Evolutionary conservation across 1,140 invertebrate genomes (phyloP).

Genomic region (Microplitis demolitor): DNA sequence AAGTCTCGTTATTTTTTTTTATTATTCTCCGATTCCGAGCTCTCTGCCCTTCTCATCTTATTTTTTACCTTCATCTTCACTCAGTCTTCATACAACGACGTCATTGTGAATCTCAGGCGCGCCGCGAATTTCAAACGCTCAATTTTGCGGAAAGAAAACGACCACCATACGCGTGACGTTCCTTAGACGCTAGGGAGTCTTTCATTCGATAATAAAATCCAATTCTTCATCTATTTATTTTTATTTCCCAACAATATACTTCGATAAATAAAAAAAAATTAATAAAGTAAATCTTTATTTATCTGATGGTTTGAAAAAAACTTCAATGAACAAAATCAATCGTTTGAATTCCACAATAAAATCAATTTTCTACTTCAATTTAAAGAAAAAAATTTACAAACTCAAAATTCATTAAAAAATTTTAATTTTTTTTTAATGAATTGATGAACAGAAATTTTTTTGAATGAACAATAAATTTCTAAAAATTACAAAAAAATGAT

Average conservation of each 20-base stretch:
- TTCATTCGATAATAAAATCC: constrained; percentile 6
- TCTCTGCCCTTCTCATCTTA: neutral
- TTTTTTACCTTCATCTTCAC: neutral
- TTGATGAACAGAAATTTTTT: too few relatives aligned
- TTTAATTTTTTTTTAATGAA: too few relatives aligned
- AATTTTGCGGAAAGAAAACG: constrained; percentile 18
- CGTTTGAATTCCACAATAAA: too few relatives aligned
- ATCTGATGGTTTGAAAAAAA: neutral
- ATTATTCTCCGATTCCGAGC: neutral
- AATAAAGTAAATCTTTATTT: neutral
- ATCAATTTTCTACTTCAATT: too few relatives aligned
- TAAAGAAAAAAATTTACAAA: too few relatives aligned
- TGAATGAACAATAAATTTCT: too few relatives aligned
- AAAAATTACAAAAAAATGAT: too few relatives aligned
- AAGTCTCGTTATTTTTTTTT: neutral
- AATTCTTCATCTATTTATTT: neutral
- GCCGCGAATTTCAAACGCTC: constrained; percentile 15
- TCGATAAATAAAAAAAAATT: neutral
- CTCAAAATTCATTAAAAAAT: too few relatives aligned
- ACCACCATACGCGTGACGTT: constrained; percentile 2
- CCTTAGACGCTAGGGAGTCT: neutral
- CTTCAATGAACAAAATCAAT: too few relatives aligned
- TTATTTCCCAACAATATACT: neutral
- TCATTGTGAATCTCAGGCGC: constrained; percentile 18
- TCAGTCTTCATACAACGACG: constrained; percentile 12